phyloP scores from a whole-genome alignment of 1,140 invertebrate genomes.

The Radopholus similis region DNA sequence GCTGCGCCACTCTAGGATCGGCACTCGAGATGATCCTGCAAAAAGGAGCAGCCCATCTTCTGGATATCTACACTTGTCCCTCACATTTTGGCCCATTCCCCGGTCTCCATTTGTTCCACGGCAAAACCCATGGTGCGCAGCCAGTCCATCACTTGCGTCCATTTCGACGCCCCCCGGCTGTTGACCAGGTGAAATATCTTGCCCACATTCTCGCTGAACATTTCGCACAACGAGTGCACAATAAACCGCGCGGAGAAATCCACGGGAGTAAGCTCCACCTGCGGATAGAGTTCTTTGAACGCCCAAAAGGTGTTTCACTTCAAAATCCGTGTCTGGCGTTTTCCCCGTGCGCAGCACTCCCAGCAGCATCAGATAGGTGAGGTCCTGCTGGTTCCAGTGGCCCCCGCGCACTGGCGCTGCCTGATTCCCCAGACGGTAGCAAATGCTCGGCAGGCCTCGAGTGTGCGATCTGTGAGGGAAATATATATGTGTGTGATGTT shows the following conservation, averaged over 20 bases:
- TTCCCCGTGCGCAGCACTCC: constrained; percentile 60
- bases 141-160: constrained; percentile 49
- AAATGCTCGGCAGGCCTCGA: constrained; percentile 63
- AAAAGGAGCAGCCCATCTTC: background rate
- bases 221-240: constrained; percentile 54
- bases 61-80: constrained; percentile 9
- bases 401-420: constrained; percentile 30
- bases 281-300: background rate
- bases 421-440: constrained; percentile 64
- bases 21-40: constrained; percentile 32
- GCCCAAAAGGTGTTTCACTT: constrained; percentile 4
- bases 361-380: constrained; percentile 64
- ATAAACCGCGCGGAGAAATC: constrained; percentile 64
- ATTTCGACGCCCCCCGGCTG: constrained; percentile 28
- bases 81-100: constrained; percentile 39
- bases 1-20: constrained; percentile 38
- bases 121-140: constrained; percentile 36
- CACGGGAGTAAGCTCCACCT: constrained; percentile 65
- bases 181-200: constrained; percentile 64
- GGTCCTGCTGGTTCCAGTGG: constrained; percentile 64
- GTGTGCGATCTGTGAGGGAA: constrained; percentile 48
- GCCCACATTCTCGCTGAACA: constrained; percentile 61
- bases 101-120: constrained; percentile 27
- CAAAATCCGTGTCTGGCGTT: constrained; percentile 63
- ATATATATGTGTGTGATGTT: no score